Evolutionary conservation across 2,797 vertebrate genomes (phyloP).

Genomic region (Nothura maculosa): DNA sequence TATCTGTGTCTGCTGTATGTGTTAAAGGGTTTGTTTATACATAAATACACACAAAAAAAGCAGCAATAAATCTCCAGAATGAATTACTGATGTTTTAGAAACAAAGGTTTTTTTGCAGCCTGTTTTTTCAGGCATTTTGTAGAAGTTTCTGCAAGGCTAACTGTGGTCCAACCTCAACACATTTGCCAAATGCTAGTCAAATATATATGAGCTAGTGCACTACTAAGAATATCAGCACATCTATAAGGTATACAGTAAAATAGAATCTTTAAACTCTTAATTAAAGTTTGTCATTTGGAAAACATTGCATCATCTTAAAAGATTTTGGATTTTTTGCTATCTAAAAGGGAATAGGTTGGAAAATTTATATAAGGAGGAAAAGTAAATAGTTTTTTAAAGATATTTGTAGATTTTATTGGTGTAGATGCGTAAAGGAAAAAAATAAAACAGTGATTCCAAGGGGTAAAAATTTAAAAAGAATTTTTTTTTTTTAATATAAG

Average conservation of each 20-base stretch:
- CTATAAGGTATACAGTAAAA: not conserved
- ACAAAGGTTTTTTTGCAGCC: not conserved
- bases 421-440: not conserved
- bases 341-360: not conserved
- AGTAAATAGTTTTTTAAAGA: not conserved
- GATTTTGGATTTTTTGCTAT: not conserved
- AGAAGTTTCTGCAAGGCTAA: not conserved
- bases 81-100: not conserved
- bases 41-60: not conserved
- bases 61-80: not conserved
- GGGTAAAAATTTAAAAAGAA: slow-evolving; percentile 5
- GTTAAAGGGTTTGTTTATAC: not conserved
- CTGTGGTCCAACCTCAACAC: not conserved
- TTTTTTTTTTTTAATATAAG: not conserved
- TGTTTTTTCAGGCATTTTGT: not conserved
- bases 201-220: not conserved
- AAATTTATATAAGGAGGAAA: slow-evolving; percentile 7
- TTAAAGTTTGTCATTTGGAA: not conserved
- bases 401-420: not conserved
- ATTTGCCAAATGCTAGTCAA: not conserved
- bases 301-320: not conserved
- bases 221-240: not conserved
- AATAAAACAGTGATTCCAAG: not conserved
- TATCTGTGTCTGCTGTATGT: not conserved
- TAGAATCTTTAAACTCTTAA: not conserved